phyloP scores from a whole-genome alignment of 1,140 invertebrate genomes.

The Goniozus legneri region DNA sequence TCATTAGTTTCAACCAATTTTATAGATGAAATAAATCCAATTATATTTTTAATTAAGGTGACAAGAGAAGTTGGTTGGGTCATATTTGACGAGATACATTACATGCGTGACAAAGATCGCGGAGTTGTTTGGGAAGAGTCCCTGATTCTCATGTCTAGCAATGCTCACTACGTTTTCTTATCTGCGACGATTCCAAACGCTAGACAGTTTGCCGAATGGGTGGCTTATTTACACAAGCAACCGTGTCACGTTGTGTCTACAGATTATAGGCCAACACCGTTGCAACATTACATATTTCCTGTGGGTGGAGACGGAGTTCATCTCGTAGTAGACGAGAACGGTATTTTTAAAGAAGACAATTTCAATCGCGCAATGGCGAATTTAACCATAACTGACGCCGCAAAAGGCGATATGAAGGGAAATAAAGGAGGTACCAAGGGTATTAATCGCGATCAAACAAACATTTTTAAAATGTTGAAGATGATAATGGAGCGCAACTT shows the following conservation, averaged over 20 bases:
- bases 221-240: conserved; percentile 92
- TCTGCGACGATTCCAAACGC: conserved; percentile 99
- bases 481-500: conserved; percentile 99
- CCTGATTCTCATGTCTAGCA: conserved; percentile 94
- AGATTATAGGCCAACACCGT: conserved; percentile 93
- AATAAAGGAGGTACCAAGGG: conserved; percentile 64
- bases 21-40: too few relatives aligned
- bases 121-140: conserved; percentile 99
- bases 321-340: conserved; percentile 66
- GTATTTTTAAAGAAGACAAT: conserved; percentile 95
- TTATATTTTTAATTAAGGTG: conserved; percentile 54
- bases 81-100: conserved; percentile 99
- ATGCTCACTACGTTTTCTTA: conserved; percentile 97
- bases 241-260: conserved; percentile 99
- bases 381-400: conserved; percentile 72
- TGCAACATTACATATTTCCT: conserved; percentile 98
- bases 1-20: too few relatives aligned
- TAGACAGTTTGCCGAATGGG: conserved; percentile 97
- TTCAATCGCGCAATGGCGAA: conserved; percentile 94
- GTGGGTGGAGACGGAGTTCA: conserved; percentile 93
- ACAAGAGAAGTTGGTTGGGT: conserved; percentile 99
- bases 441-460: conserved; percentile 67
- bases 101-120: conserved; percentile 98
- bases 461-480: conserved; percentile 97
- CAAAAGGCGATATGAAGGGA: conserved; percentile 73